These are phyloP conservation scores for Theretra japonica DNA, from an alignment of 2,888 invertebrate species.

Conservation along the genomic window DNA sequence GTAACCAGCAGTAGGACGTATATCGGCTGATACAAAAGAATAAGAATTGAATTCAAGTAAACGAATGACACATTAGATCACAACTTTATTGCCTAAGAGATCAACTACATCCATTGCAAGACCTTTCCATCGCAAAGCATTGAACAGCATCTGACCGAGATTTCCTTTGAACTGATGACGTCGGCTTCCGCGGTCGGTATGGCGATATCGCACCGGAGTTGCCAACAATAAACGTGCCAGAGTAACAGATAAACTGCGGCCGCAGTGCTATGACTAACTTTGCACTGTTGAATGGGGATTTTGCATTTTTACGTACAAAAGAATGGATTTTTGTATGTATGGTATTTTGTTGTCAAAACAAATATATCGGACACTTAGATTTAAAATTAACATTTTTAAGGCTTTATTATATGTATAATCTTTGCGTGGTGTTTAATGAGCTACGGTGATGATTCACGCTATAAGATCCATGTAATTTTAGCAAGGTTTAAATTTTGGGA, in stretches of 20 bases:
- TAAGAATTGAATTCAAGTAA: no score
- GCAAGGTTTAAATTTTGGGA: no score
- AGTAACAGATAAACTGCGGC: constrained; percentile 38
- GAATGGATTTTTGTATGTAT: background rate
- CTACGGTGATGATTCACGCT: no score
- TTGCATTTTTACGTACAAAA: background rate
- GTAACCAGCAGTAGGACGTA: no score
- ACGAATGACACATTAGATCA: no score
- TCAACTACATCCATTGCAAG: background rate
- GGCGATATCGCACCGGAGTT: background rate
- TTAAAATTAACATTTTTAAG: no score
- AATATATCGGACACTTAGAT: no score
- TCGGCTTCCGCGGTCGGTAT: background rate
- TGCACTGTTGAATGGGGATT: background rate
- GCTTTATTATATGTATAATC: no score
- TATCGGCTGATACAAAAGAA: no score
- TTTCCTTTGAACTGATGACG: background rate
- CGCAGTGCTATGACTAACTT: background rate
- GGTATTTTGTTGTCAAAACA: no score
- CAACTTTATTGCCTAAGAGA: background rate
- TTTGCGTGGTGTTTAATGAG: no score
- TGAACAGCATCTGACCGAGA: background rate
- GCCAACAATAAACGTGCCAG: constrained; percentile 39
- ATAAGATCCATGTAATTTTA: no score
- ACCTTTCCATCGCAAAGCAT: background rate